These are phyloP conservation scores for Formica aserva DNA, from an alignment of 2,888 invertebrate species.

Conservation along the genomic window DNA sequence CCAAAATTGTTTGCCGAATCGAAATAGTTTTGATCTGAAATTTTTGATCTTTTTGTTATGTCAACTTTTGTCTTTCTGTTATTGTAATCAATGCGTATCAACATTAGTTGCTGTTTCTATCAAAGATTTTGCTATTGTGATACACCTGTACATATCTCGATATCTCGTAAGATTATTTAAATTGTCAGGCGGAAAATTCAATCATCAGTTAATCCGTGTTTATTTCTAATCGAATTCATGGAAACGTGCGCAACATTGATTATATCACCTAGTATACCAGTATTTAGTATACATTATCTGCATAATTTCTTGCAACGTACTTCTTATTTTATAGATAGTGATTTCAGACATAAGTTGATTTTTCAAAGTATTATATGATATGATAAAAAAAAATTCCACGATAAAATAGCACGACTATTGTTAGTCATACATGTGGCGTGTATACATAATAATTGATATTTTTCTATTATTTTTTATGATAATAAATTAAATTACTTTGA, in stretches of 20 bases:
- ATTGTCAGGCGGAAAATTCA: slow-evolving; percentile 15
- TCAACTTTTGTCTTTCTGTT: neutral
- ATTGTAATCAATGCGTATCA: slow-evolving; percentile 52
- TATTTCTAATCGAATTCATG: slow-evolving; percentile 10
- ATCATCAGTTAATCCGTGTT: slow-evolving; percentile 3
- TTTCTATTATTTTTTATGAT: neutral
- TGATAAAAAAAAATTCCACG: neutral
- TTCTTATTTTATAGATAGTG: neutral
- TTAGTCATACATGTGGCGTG: neutral
- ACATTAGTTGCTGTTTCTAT: slow-evolving; percentile 16
- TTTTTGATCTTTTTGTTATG: slow-evolving; percentile 16
- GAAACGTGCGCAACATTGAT: slow-evolving; percentile 1
- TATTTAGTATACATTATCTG: neutral
- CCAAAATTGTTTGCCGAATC: slow-evolving; percentile 79
- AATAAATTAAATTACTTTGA: neutral
- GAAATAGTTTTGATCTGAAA: slow-evolving; percentile 77
- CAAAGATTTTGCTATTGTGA: neutral
- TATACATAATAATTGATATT: neutral
- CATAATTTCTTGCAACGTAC: neutral
- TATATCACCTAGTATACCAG: neutral
- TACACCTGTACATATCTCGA: neutral
- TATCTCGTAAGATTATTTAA: neutral
- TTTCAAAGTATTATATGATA: neutral
- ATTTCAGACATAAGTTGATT: neutral
- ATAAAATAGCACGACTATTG: neutral